A percentile compares a stretch with the other conserved stretches of the same genome.
Evolutionary conservation across 2,888 invertebrate species (phyloP).

Genomic region (Idaea aversata): DNA sequence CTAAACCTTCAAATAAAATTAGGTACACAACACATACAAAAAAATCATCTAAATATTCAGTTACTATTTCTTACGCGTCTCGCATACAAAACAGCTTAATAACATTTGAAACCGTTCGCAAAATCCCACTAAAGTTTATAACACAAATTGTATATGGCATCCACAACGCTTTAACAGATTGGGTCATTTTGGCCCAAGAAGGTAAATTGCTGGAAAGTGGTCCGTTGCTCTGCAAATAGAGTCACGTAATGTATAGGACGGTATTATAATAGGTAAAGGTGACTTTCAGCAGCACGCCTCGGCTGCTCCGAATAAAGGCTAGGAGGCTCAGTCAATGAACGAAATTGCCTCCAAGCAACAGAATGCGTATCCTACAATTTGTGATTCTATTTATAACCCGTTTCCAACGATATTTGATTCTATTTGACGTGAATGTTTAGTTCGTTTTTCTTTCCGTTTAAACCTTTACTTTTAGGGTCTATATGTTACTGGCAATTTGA

Average conservation of each 20-base stretch:
- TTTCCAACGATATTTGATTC: slow-evolving; percentile 6
- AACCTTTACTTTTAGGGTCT: neutral
- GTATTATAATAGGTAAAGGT: slow-evolving; percentile 52
- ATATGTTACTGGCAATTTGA: too few relatives aligned
- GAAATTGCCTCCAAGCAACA: slow-evolving; percentile 39
- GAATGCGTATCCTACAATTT: slow-evolving; percentile 34
- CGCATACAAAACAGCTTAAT: slow-evolving; percentile 35
- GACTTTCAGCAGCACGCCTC: slow-evolving; percentile 43
- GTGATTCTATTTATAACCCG: slow-evolving; percentile 35
- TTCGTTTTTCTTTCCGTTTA: neutral
- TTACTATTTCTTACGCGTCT: slow-evolving; percentile 26
- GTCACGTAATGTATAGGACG: slow-evolving; percentile 70
- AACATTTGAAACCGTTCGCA: slow-evolving; percentile 29
- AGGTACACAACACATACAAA: neutral
- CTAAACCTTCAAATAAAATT: neutral
- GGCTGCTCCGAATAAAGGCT: slow-evolving; percentile 40
- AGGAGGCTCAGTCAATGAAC: slow-evolving; percentile 41
- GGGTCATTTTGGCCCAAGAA: slow-evolving; percentile 52
- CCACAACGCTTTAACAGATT: slow-evolving; percentile 59
- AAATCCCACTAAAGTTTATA: slow-evolving; percentile 41
- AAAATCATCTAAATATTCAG: slow-evolving; percentile 12
- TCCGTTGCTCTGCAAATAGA: slow-evolving; percentile 63
- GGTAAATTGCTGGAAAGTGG: slow-evolving; percentile 62
- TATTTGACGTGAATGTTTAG: neutral
- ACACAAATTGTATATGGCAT: slow-evolving; percentile 46